These are phyloP conservation scores for Tyria jacobaeae DNA, from an alignment of 2,888 invertebrate species.

Conservation along the genomic window DNA sequence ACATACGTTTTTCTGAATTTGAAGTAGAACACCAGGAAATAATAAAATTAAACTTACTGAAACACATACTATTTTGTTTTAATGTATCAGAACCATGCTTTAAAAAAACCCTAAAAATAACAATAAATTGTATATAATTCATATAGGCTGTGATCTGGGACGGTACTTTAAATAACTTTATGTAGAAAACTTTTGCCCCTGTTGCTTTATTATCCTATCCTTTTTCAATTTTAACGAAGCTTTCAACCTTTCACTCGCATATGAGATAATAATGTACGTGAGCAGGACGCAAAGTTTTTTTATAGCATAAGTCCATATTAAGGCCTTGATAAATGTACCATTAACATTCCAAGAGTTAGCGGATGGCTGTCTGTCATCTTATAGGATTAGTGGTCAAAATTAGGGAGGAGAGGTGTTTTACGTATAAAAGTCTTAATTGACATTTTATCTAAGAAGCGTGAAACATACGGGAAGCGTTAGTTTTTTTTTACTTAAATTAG, in stretches of 20 bases:
- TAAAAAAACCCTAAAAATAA: slow-evolving; percentile 47
- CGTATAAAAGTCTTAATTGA: slow-evolving; percentile 45
- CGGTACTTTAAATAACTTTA: slow-evolving; percentile 4
- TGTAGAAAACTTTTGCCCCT: neutral
- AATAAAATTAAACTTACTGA: no score
- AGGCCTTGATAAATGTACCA: slow-evolving; percentile 74
- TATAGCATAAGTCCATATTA: slow-evolving; percentile 44
- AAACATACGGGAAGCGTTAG: slow-evolving; percentile 27
- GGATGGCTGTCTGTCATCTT: slow-evolving; percentile 60
- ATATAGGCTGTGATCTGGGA: slow-evolving; percentile 27
- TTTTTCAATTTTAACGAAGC: neutral
- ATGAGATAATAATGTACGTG: neutral
- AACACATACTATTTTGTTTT: no score
- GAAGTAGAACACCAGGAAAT: no score
- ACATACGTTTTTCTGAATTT: no score
- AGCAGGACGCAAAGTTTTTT: slow-evolving; percentile 15
- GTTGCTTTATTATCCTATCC: neutral
- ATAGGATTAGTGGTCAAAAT: slow-evolving; percentile 55
- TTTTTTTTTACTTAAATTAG: neutral
- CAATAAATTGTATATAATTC: slow-evolving; percentile 67
- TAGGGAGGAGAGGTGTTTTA: slow-evolving; percentile 41
- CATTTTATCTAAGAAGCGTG: slow-evolving; percentile 43
- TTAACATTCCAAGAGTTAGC: slow-evolving; percentile 71
- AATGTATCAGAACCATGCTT: slow-evolving; percentile 22
- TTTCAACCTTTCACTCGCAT: neutral